Evolutionary conservation across 2,888 invertebrate genomes (phyloP).

Genomic region (Torymus tubicola): DNA sequence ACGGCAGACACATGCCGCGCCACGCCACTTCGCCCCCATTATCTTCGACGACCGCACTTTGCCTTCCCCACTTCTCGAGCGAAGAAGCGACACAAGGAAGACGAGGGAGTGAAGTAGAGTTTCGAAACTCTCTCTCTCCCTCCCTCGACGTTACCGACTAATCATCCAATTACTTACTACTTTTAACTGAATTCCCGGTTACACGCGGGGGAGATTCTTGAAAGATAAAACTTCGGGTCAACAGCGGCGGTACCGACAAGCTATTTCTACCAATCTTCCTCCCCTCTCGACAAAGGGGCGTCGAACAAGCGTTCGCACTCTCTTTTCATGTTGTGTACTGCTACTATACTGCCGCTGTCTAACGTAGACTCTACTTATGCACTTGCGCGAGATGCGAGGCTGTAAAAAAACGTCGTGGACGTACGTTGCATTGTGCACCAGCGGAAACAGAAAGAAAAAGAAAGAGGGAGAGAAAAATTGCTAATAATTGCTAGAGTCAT

Average conservation of each 20-base stretch:
- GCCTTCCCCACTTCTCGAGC: not conserved
- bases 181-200: constrained; percentile 55
- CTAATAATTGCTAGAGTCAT: too few species aligned
- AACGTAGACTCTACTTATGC: too few species aligned
- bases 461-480: too few species aligned
- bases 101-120: constrained; percentile 33
- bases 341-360: too few species aligned
- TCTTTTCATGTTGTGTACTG: too few species aligned
- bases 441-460: too few species aligned
- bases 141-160: constrained; percentile 33
- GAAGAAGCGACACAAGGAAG: not conserved
- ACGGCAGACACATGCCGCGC: not conserved
- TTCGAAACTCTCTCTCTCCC: constrained; percentile 34
- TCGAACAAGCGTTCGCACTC: too few species aligned
- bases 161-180: constrained; percentile 56
- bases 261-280: not conserved
- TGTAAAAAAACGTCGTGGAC: too few species aligned
- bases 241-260: constrained; percentile 6
- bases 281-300: too few species aligned
- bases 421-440: too few species aligned
- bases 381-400: too few species aligned
- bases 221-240: constrained; percentile 55
- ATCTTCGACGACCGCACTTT: constrained; percentile 36
- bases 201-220: constrained; percentile 22
- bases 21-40: constrained; percentile 23